Base-by-base conservation (phyloP, 2,113 vertebrate genomes). In the Pycnonotus jocosus region DNA sequence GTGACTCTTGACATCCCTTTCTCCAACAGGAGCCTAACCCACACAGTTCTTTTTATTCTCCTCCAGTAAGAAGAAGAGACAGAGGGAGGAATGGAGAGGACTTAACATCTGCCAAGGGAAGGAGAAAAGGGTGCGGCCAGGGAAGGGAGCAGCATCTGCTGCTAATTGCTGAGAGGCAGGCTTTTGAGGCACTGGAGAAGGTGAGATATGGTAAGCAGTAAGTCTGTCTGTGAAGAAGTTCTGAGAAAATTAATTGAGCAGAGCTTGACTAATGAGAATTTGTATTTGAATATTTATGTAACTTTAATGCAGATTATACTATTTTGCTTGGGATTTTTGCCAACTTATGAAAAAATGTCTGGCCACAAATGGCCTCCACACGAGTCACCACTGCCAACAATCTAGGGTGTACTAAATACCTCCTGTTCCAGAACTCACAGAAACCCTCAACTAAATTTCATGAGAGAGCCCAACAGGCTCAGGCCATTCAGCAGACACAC, bases 1-100 rank as follows among this genome's bases (percentile, higher is more conserved):
- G 4, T 21, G 12, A 68, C 31, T 83, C 37, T 22, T n/a, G 15
- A 66, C 12, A 40, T 0, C 2, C 2, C 18, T 60, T 91, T 35
- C 17, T 74, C 40, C 4, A 3, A 15, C 0, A 3, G 6, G 2
- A 12, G 23, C 27, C 27, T 38, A 66, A 1, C 9, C 9, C 14
- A 69, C 25, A 45, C 0, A 1, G 23, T 38, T 48, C 0, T 48
- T 79, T 53, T 68, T 50, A 51, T 20, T 7, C 4, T 92, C 9
- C 35, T 81, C 27, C 62, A 71, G 11, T 37, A 58, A 60, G 19
- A 60, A 58, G 60, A 76, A 40, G 42, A 69, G 33, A 81, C n/a
- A 10, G 77, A 90, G 76, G 42, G 11, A 62, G 8, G 8, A 83
- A 77, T 12, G 28, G 24, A 73, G 7, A 10, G 11, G 12, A 44